Evolutionary conservation across 2,888 invertebrate genomes (phyloP).

Genomic region (Gnatocerus cornutus): DNA sequence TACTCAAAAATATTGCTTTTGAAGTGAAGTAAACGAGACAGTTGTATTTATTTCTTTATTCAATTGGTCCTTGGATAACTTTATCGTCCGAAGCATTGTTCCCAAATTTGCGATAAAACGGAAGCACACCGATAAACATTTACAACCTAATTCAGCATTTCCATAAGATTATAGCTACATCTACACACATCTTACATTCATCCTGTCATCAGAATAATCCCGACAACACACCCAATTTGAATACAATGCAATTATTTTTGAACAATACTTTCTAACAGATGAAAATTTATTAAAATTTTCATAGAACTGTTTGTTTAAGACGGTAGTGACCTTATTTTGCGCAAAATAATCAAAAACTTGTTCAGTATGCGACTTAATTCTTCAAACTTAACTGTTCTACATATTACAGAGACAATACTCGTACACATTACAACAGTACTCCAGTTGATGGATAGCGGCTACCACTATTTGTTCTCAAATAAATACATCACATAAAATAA

Average conservation of each 20-base stretch:
- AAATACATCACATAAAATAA: slow-evolving; percentile 32
- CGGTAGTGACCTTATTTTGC: slow-evolving; percentile 6
- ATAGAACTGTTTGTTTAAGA: background rate
- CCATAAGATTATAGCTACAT: slow-evolving; percentile 7
- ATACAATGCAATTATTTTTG: slow-evolving; percentile 25
- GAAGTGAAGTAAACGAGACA: background rate
- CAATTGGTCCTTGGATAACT: too few relatives aligned
- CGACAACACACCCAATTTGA: slow-evolving; percentile 4
- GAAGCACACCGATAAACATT: too few relatives aligned
- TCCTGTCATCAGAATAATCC: slow-evolving; percentile 20
- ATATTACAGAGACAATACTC: slow-evolving; percentile 40
- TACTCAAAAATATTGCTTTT: background rate
- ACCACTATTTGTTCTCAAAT: slow-evolving; percentile 20
- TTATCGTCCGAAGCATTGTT: too few relatives aligned
- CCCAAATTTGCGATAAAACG: background rate
- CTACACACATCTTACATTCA: background rate
- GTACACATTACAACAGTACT: slow-evolving; percentile 31
- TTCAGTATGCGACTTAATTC: slow-evolving; percentile 11
- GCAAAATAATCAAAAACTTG: background rate
- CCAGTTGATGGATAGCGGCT: slow-evolving; percentile 34
- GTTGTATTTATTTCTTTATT: background rate
- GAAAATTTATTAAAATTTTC: background rate
- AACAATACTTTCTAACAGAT: slow-evolving; percentile 19
- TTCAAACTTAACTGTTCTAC: slow-evolving; percentile 35
- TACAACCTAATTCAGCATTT: background rate